phyloP scores from a whole-genome alignment of 2,797 vertebrate genomes.

The Onychomys arenicola region DNA sequence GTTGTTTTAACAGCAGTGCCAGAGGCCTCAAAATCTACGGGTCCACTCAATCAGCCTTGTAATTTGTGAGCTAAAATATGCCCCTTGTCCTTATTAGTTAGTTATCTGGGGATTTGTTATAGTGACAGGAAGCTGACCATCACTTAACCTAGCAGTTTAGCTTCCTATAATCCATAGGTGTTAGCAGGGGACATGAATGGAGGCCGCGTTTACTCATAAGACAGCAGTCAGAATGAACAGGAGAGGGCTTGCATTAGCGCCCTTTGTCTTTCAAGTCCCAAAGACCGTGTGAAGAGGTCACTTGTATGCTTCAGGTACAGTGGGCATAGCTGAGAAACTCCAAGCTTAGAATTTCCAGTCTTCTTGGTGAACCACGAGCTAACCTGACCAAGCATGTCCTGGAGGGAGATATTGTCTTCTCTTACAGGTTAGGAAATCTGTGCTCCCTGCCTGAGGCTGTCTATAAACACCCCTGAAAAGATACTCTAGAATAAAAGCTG shows the following conservation, averaged over 20 bases:
- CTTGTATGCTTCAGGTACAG: not conserved
- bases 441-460: not conserved
- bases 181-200: not conserved
- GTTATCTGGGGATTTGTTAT: not conserved
- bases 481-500: not conserved
- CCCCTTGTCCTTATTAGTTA: not conserved
- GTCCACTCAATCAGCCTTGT: not conserved
- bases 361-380: not conserved
- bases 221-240: not conserved
- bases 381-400: not conserved
- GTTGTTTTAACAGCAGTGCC: not conserved
- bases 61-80: not conserved
- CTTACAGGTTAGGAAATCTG: not conserved
- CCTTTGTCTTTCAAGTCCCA: not conserved
- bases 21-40: not conserved
- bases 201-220: not conserved
- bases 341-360: not conserved
- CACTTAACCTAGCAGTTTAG: not conserved
- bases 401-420: not conserved
- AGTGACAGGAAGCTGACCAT: not conserved
- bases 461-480: constrained; percentile 17
- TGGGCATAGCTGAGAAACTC: not conserved
- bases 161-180: not conserved
- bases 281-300: not conserved
- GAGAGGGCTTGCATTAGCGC: too few relatives aligned